Evolutionary conservation across 2,888 invertebrate genomes (phyloP).

Genomic region (Volucella inanis): DNA sequence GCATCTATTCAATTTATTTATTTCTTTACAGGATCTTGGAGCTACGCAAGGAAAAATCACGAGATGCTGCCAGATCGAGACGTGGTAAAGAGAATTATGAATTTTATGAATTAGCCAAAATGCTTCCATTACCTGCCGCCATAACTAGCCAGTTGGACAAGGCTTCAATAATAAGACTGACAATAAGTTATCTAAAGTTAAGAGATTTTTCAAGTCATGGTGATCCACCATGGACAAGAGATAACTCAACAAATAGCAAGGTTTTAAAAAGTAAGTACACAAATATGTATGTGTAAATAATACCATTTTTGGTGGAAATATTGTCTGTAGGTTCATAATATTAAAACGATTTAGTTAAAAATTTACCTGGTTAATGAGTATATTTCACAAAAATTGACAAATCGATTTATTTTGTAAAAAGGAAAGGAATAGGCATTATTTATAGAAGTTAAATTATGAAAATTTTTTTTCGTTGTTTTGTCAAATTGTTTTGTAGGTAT

Average conservation of each 20-base stretch:
- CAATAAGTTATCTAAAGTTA: constrained; percentile 97
- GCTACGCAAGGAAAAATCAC: constrained; percentile 95
- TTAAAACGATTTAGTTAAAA: no score
- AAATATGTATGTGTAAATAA: no score
- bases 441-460: no score
- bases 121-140: constrained; percentile 94
- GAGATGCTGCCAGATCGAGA: constrained; percentile 95
- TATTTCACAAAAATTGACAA: no score
- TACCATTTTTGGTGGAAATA: no score
- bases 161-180: constrained; percentile 97
- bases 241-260: constrained; percentile 90
- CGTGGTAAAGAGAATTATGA: constrained; percentile 98
- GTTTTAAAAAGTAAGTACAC: constrained; percentile 89
- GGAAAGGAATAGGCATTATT: no score
- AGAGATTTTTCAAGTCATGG: constrained; percentile 97
- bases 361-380: no score
- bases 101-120: constrained; percentile 97
- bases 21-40: constrained; percentile 93
- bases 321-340: no score
- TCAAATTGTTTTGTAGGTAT: no score
- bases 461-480: no score
- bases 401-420: no score
- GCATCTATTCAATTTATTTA: constrained; percentile 66
- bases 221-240: constrained; percentile 97
- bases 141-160: constrained; percentile 97